Evolutionary conservation across 2,113 vertebrate genomes (phyloP).

Genomic region (Forbesichthys papilliferus): DNA sequence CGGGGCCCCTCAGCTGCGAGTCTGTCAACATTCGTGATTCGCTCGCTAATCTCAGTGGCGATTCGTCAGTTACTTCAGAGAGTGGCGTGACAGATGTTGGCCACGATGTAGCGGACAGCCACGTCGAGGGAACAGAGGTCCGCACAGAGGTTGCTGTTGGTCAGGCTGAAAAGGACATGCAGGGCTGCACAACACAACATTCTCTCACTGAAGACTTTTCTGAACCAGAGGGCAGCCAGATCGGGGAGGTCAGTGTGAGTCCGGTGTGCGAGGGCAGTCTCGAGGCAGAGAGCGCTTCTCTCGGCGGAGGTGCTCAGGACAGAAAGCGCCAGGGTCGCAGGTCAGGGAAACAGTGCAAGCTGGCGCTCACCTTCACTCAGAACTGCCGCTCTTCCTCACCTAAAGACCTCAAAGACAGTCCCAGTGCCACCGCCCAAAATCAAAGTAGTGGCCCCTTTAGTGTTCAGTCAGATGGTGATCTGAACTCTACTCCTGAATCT

Average conservation of each 20-base stretch:
- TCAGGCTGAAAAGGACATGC: not conserved
- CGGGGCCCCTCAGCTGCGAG: not conserved
- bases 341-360: constrained; percentile 77
- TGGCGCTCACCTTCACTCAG: constrained; percentile 83
- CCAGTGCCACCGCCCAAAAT: constrained; percentile 12
- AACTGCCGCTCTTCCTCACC: constrained; percentile 52
- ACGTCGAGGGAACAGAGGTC: constrained; percentile 27
- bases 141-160: constrained; percentile 29
- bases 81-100: not conserved
- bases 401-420: constrained; percentile 11
- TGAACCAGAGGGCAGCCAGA: constrained; percentile 17
- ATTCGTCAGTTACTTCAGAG: not conserved
- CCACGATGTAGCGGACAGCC: not conserved
- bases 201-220: not conserved
- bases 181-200: not conserved
- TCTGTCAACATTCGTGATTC: not conserved
- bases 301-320: constrained; percentile 51
- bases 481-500: not conserved
- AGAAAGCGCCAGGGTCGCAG: constrained; percentile 71
- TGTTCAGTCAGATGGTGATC: not conserved
- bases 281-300: constrained; percentile 37
- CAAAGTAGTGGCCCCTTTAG: not conserved
- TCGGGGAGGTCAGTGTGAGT: constrained; percentile 26
- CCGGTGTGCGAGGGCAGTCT: constrained; percentile 27
- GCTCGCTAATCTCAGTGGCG: not conserved